These are phyloP conservation scores for Falcunculus frontatus DNA, from an alignment of 2,113 vertebrate genomes.

Conservation along the genomic window DNA sequence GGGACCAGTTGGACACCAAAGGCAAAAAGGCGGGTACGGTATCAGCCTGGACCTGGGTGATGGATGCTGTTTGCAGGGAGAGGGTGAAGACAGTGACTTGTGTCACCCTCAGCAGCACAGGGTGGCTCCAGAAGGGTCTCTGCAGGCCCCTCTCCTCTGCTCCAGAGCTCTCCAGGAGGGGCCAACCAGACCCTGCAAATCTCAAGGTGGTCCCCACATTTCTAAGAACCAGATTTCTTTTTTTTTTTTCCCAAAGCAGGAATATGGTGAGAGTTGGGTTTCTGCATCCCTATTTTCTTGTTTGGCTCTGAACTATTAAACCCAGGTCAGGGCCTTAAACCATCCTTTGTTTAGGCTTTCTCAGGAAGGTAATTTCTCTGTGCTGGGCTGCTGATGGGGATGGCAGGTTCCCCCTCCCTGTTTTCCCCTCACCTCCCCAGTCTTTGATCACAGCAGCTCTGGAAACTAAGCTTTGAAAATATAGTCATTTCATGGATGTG, in stretches of 20 bases:
- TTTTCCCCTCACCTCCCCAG: not conserved
- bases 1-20: not conserved
- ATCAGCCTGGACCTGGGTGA: not conserved
- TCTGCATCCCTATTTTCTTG: not conserved
- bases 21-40: rapidly evolving
- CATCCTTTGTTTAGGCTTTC: not conserved
- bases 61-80: rapidly evolving
- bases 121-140: not conserved
- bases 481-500: slow-evolving; percentile 19
- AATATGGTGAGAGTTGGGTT: not conserved
- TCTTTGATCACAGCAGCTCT: slow-evolving; percentile 56
- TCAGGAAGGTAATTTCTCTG: not conserved
- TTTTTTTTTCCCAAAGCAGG: not conserved
- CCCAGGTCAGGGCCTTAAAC: not conserved
- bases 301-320: not conserved
- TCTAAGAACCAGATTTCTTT: not conserved
- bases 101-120: not conserved
- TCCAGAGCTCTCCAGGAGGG: not conserved
- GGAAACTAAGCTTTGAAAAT: slow-evolving; percentile 48
- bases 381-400: not conserved
- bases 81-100: not conserved
- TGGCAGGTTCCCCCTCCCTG: not conserved
- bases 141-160: not conserved
- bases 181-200: not conserved
- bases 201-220: rapidly evolving